Percentiles rank a stretch among this genome's conserved stretches.
Evolutionary conservation across 2,888 invertebrate species (phyloP).

Genomic region (Brachyopa scutellaris): DNA sequence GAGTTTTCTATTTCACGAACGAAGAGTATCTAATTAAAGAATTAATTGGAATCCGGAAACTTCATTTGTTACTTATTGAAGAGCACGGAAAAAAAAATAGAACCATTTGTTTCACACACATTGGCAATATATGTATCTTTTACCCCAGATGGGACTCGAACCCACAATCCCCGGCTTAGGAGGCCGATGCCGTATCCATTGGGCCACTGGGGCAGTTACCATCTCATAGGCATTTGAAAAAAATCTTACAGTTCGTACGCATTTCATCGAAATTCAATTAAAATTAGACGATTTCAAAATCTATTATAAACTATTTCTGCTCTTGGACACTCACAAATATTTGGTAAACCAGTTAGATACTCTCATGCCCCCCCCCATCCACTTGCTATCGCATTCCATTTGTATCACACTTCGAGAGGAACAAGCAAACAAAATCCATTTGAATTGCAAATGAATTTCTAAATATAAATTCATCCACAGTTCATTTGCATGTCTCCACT

Average conservation of each 20-base stretch:
- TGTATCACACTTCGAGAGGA: neutral
- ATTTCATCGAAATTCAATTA: neutral
- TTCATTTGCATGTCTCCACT: conserved; percentile 40
- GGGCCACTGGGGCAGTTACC: conserved; percentile 76
- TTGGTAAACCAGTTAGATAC: neutral
- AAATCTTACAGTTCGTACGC: conserved; percentile 32
- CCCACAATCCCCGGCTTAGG: conserved; percentile 78
- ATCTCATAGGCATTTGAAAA: neutral
- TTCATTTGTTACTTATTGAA: neutral
- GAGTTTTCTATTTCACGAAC: no score
- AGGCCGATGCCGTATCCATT: conserved; percentile 78
- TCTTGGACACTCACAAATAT: no score
- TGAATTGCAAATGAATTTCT: conserved; percentile 42
- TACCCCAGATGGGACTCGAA: conserved; percentile 78
- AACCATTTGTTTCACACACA: no score
- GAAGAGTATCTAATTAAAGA: neutral
- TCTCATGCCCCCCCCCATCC: no score
- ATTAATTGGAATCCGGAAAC: neutral
- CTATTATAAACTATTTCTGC: no score
- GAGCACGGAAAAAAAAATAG: conserved; percentile 31
- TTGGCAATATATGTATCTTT: no score
- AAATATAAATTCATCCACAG: conserved; percentile 52
- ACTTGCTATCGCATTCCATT: no score
- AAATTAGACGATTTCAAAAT: no score
- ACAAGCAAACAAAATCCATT: neutral